A percentile compares a stretch with the other conserved stretches of the same genome.
These are phyloP conservation scores for Oophaga sylvatica DNA, from an alignment of 2,797 vertebrate species.

Conservation along the genomic window DNA sequence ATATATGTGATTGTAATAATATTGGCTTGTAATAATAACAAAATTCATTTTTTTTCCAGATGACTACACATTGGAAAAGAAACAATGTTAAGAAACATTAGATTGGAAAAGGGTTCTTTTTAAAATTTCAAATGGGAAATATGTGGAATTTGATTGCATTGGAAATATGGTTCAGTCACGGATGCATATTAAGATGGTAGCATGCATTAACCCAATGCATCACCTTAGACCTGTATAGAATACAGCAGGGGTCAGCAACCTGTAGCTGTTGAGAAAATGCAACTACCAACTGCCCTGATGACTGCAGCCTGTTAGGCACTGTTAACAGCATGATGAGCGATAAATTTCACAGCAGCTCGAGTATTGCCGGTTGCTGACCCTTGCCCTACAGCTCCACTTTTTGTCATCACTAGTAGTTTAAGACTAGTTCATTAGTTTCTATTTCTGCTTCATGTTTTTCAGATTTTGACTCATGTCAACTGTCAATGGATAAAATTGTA, in stretches of 20 bases:
- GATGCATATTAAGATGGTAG: slow-evolving; percentile 12
- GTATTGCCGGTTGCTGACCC: not conserved
- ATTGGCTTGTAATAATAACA: no score
- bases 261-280: no score
- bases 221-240: not conserved
- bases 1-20: not conserved
- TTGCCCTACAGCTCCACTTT: no score
- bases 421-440: no score
- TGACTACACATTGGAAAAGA: slow-evolving; percentile 7
- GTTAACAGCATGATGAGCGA: no score
- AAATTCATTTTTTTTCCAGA: not conserved
- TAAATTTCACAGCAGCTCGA: not conserved
- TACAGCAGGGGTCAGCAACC: no score
- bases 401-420: no score
- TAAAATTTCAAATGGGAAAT: not conserved
- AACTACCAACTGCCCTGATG: no score
- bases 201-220: slow-evolving; percentile 9
- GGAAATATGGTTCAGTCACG: not conserved
- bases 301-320: no score
- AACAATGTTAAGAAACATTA: not conserved
- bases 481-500: slow-evolving; percentile 10
- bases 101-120: not conserved
- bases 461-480: slow-evolving; percentile 16
- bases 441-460: not conserved
- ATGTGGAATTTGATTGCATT: slow-evolving; percentile 24